Conservation (phyloP, 2,888 invertebrate species). For the Eremobia ochroleuca region DNA sequence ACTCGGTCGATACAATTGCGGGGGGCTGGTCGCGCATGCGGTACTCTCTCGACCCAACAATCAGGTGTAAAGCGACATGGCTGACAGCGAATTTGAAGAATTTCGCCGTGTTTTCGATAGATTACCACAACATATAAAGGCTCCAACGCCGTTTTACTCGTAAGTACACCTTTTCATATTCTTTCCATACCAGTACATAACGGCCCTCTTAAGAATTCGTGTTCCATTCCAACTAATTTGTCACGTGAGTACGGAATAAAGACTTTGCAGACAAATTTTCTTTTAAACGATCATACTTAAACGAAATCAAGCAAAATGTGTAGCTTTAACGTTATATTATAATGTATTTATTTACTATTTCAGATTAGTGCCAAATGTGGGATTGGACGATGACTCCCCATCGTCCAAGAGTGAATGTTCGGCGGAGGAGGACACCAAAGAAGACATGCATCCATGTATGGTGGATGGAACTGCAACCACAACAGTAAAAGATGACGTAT, state of each 20-base stretch:
- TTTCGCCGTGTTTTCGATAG: constrained; percentile 96
- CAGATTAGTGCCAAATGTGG: constrained; percentile 96
- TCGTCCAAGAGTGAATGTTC: constrained; percentile 94
- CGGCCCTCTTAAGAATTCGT: constrained; percentile 37
- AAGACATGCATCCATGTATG: constrained; percentile 84
- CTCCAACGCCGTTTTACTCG: constrained; percentile 96
- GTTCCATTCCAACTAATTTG: constrained; percentile 59
- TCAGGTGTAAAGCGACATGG: constrained; percentile 95
- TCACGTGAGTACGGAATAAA: constrained; percentile 67
- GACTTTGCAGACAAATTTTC: constrained; percentile 39
- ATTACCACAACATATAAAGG: constrained; percentile 94
- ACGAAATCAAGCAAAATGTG: constrained; percentile 2
- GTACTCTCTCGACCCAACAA: constrained; percentile 87
- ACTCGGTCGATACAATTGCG: constrained; percentile 82
- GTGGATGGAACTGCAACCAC: constrained; percentile 87
- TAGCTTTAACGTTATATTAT: neutral
- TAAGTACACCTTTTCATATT: constrained; percentile 90
- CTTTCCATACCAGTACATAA: constrained; percentile 14
- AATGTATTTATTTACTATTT: constrained; percentile 28
- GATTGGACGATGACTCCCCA: constrained; percentile 95
- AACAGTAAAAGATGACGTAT: constrained; percentile 69
- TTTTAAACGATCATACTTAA: neutral
- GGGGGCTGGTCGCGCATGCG: constrained; percentile 83
- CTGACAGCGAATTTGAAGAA: constrained; percentile 98
- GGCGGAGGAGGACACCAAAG: constrained; percentile 91